Evolutionary conservation across 2,797 vertebrate genomes (phyloP).

Genomic region (Eulemur mongoz): DNA sequence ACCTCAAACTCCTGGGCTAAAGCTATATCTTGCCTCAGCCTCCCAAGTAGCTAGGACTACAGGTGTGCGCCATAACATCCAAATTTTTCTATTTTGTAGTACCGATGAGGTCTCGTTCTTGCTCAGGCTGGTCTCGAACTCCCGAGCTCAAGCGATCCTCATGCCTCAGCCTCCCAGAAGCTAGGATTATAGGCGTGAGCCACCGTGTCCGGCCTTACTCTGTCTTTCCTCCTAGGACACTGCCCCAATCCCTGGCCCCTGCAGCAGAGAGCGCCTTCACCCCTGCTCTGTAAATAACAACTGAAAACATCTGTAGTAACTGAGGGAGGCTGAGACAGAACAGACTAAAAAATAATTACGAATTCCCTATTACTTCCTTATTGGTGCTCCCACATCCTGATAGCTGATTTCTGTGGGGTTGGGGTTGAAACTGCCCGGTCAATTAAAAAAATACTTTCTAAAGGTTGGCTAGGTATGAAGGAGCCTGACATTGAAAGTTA

Average conservation of each 20-base stretch:
- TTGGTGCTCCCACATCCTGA: neutral
- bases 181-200: too few species aligned
- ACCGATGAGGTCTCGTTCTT: too few species aligned
- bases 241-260: neutral
- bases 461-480: neutral
- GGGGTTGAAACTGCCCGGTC: neutral
- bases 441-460: neutral
- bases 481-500: neutral
- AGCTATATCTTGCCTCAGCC: too few species aligned
- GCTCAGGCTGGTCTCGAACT: too few species aligned
- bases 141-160: too few species aligned
- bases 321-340: neutral
- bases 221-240: neutral
- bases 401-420: neutral
- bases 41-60: too few species aligned
- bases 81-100: too few species aligned
- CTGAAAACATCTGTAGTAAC: neutral
- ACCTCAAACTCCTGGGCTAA: too few species aligned
- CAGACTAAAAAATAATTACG: neutral
- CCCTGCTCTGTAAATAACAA: neutral
- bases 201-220: too few species aligned
- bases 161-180: too few species aligned
- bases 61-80: too few species aligned
- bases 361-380: neutral
- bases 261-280: neutral